Evolutionary conservation across 1,140 invertebrate genomes (phyloP).

Genomic region (Elymnias hypermnestra): DNA sequence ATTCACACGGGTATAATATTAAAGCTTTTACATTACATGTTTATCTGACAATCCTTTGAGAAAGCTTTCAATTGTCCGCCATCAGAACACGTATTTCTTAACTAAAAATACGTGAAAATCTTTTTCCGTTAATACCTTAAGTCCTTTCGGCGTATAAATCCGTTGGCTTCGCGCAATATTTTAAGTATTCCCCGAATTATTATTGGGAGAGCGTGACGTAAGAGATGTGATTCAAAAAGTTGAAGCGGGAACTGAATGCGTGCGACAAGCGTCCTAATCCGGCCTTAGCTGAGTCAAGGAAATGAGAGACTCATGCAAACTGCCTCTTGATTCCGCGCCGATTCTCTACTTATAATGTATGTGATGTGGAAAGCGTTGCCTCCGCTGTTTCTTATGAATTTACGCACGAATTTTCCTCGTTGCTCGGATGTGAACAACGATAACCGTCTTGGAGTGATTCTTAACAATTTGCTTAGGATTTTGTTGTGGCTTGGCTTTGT

Average conservation of each 20-base stretch:
- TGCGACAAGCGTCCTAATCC: slow-evolving; percentile 56
- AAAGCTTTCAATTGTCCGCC: background rate
- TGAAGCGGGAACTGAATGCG: slow-evolving; percentile 39
- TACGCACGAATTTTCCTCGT: slow-evolving; percentile 13
- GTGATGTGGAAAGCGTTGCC: slow-evolving; percentile 33
- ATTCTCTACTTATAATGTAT: slow-evolving; percentile 35
- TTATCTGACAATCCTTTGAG: too few species aligned
- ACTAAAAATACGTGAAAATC: background rate
- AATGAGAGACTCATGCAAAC: slow-evolving; percentile 49
- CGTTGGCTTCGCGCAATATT: background rate
- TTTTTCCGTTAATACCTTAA: slow-evolving; percentile 1
- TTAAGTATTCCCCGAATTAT: slow-evolving; percentile 7
- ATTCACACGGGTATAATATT: too few species aligned
- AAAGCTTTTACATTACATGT: too few species aligned
- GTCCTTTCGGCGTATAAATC: background rate
- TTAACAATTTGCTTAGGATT: slow-evolving; percentile 7
- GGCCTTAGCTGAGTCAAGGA: slow-evolving; percentile 55
- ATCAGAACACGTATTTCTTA: background rate
- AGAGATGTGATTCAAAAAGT: slow-evolving; percentile 48
- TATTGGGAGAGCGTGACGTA: slow-evolving; percentile 29
- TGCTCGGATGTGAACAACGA: slow-evolving; percentile 11
- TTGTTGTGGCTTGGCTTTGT: slow-evolving; percentile 1
- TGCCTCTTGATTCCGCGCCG: slow-evolving; percentile 40
- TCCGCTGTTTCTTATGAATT: slow-evolving; percentile 28
- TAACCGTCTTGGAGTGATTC: slow-evolving; percentile 7